A percentile compares a stretch with the other conserved stretches of the same genome.
Evolutionary conservation across 2,113 vertebrate genomes (phyloP).

Genomic region (Poecile atricapillus): DNA sequence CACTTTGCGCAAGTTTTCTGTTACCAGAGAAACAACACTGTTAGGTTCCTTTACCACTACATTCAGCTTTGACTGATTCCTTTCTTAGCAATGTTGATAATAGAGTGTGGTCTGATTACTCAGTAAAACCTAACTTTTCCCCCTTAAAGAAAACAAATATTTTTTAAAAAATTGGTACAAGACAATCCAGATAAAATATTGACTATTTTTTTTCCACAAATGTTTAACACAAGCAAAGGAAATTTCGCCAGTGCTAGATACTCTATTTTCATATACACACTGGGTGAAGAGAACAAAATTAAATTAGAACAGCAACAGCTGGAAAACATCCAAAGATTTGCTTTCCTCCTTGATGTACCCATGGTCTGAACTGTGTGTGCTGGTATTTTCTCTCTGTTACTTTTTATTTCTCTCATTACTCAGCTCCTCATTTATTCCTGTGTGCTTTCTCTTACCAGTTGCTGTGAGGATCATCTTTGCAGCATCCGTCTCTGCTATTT

Average conservation of each 20-base stretch:
- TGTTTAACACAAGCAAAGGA: neutral
- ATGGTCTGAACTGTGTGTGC: neutral
- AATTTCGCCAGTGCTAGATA: neutral
- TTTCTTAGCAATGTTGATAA: neutral
- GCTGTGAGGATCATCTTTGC: neutral
- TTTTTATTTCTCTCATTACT: neutral
- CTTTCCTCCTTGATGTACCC: neutral
- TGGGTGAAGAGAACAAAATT: neutral
- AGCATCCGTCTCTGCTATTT: neutral
- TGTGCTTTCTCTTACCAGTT: neutral
- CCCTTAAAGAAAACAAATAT: neutral
- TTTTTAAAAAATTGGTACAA: neutral
- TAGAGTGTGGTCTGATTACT: neutral
- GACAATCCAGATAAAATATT: neutral
- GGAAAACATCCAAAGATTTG: neutral
- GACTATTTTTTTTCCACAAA: neutral
- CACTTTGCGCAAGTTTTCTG: neutral
- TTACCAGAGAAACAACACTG: neutral
- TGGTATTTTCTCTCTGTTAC: neutral
- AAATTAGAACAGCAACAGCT: neutral
- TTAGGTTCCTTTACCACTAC: neutral
- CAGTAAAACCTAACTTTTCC: neutral
- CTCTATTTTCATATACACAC: neutral
- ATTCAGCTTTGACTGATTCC: neutral
- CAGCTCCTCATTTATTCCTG: too few species aligned